A percentile compares a stretch with the other conserved stretches of the same genome.
Conservation (phyloP, 2,888 invertebrate species). For the Argyresthia albistria region DNA sequence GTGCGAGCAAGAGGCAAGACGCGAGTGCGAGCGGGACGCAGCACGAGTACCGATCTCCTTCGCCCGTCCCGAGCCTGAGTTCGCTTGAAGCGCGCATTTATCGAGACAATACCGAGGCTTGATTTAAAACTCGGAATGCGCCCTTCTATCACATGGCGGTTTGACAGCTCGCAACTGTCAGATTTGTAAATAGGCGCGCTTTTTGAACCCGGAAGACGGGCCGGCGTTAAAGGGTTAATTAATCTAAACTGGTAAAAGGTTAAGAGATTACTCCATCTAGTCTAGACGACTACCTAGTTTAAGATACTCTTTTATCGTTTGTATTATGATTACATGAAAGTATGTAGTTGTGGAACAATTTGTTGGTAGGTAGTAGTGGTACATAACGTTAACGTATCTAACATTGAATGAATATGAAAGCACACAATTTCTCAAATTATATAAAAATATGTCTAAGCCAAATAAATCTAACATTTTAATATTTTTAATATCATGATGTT, state of each 20-base stretch:
- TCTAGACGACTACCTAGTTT: too few relatives aligned
- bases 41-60: constrained; percentile 57
- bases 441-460: too few relatives aligned
- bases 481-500: too few relatives aligned
- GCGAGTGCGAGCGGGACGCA: constrained; percentile 37
- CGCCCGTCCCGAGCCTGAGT: constrained; percentile 46
- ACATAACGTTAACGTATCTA: too few relatives aligned
- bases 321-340: too few relatives aligned
- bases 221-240: neutral
- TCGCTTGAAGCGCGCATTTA: constrained; percentile 62
- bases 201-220: constrained; percentile 1
- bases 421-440: too few relatives aligned
- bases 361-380: too few relatives aligned
- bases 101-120: constrained; percentile 60
- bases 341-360: too few relatives aligned
- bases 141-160: constrained; percentile 73
- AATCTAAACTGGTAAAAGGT: neutral
- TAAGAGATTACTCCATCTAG: neutral
- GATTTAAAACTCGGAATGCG: constrained; percentile 69
- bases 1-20: constrained; percentile 39
- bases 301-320: too few relatives aligned
- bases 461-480: too few relatives aligned
- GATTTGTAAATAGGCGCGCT: constrained; percentile 63
- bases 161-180: constrained; percentile 70
- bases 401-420: too few relatives aligned